Evolutionary conservation across 2,888 invertebrate genomes (phyloP).

Genomic region (Steinernema carpocapsae): DNA sequence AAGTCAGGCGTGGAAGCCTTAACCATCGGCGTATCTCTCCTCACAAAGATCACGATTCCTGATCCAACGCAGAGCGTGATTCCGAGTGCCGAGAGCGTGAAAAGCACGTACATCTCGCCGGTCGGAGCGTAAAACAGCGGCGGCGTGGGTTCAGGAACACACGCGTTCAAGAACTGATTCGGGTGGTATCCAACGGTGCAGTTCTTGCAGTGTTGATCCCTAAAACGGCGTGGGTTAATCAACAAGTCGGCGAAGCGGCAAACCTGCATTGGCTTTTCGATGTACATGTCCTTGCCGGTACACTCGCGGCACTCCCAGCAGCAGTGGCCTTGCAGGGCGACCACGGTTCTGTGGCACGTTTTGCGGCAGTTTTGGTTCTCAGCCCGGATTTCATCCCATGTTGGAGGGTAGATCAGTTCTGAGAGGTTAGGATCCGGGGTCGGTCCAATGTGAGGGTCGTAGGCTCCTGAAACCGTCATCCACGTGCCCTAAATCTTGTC

Average conservation of each 20-base stretch:
- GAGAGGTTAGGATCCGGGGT: not conserved
- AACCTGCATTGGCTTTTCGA: slow-evolving; percentile 35
- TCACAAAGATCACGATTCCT: slow-evolving; percentile 29
- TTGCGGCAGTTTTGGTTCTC: slow-evolving; percentile 38
- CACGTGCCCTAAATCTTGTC: not conserved
- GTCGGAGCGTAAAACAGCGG: slow-evolving; percentile 37
- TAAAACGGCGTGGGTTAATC: not conserved
- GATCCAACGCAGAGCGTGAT: not conserved
- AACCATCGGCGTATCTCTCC: slow-evolving; percentile 38
- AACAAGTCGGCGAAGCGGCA: slow-evolving; percentile 30
- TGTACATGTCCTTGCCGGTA: slow-evolving; percentile 16
- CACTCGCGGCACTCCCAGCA: slow-evolving; percentile 40
- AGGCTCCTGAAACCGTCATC: slow-evolving; percentile 1
- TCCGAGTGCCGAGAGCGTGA: slow-evolving; percentile 26
- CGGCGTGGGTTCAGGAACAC: slow-evolving; percentile 35
- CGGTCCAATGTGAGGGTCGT: slow-evolving; percentile 17
- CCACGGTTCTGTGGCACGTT: slow-evolving; percentile 27
- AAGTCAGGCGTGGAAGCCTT: slow-evolving; percentile 39
- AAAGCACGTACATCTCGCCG: slow-evolving; percentile 39
- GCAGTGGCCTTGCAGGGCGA: slow-evolving; percentile 29
- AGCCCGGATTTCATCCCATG: slow-evolving; percentile 2
- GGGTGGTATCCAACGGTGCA: slow-evolving; percentile 30
- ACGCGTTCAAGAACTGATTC: slow-evolving; percentile 33
- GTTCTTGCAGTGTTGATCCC: slow-evolving; percentile 14
- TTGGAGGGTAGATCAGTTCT: slow-evolving; percentile 17